Evolutionary conservation across 2,797 vertebrate species (phyloP), one percentile per base, ranked within the genome.

Genomic region (Betta splendens): DNA sequence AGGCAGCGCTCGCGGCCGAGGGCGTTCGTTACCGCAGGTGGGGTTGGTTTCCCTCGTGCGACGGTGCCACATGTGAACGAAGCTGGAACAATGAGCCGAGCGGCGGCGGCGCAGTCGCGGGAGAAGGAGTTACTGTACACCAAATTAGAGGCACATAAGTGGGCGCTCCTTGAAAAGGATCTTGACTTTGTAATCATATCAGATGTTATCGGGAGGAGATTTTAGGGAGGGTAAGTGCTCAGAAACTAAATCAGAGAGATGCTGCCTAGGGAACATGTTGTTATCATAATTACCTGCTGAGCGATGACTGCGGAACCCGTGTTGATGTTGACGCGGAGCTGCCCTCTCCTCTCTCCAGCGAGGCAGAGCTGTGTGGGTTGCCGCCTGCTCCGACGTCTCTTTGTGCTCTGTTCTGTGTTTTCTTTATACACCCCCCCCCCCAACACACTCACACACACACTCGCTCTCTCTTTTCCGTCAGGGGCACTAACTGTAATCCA

Each of bases 231-330:
- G 77, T 75, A 85, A 87, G 86, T 83, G 79, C 76, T 85, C 68
- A 52, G 74, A 88, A 87, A 87, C 76, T 50, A 82, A 89, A 88
- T 84, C 85, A 84, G 80, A 85, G 81, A 73, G 79, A 64, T 74
- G 66, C 77, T 58, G 80, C 76, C 78, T 49, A 56, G 86, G 80
- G 86, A 89, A 81, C 83, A 73, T 48, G 58, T 81, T 85, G 84
- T 89, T 85, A 86, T 88, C 86, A 70, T 86, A 87, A 89, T 89
- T 86, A 89, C 81, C 88, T 85, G 87, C 85, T 83, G 87, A 86
- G 79, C 72, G 78, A 83, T 75, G 85, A 82, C 83, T 83, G 82
- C 73, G 81, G 68, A 59, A 69, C 49, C 52, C 12, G 64, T 64
- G 84, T 81, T 82, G 85, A 80, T 83, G 84, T 84, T 78, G 84